A percentile compares a stretch with the other conserved stretches of the same genome.
phyloP scores from a whole-genome alignment of 2,888 invertebrate genomes.

The Drosophila antonietae region DNA sequence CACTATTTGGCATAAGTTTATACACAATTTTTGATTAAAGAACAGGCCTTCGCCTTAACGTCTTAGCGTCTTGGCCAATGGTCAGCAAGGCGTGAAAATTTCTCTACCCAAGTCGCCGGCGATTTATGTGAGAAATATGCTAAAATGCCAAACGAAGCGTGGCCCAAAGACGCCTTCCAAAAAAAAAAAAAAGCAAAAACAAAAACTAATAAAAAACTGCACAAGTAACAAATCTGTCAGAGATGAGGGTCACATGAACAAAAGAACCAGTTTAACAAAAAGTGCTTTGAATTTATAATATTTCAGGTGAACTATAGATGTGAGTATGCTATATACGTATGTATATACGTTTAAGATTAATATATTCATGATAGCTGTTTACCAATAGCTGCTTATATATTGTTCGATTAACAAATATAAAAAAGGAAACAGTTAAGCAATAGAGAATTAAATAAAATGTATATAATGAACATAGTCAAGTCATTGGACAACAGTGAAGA shows the following conservation, averaged over 20 bases:
- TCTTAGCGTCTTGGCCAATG: slow-evolving; percentile 50
- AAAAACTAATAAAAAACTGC: slow-evolving; percentile 41
- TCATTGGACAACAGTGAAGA: no score
- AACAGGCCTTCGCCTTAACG: slow-evolving; percentile 30
- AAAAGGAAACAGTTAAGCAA: no score
- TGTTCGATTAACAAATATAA: no score
- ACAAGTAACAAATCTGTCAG: slow-evolving; percentile 45
- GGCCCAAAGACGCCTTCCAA: slow-evolving; percentile 19
- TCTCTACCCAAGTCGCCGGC: slow-evolving; percentile 72
- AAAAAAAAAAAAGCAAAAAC: slow-evolving; percentile 2
- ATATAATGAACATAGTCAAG: no score
- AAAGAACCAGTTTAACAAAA: slow-evolving; percentile 42
- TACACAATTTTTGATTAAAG: slow-evolving; percentile 58
- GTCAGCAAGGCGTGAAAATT: slow-evolving; percentile 73
- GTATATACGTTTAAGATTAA: background rate
- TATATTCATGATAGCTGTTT: background rate
- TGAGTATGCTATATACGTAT: background rate
- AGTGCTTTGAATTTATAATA: background rate
- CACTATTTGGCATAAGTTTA: slow-evolving; percentile 56
- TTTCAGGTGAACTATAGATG: slow-evolving; percentile 9
- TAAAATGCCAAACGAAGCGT: slow-evolving; percentile 73
- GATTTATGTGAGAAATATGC: slow-evolving; percentile 79
- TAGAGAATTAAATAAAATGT: no score
- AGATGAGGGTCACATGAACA: slow-evolving; percentile 46
- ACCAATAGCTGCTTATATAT: background rate